phyloP scores from a whole-genome alignment of 2,888 invertebrate species.

The Acanthosepion lycidas region DNA sequence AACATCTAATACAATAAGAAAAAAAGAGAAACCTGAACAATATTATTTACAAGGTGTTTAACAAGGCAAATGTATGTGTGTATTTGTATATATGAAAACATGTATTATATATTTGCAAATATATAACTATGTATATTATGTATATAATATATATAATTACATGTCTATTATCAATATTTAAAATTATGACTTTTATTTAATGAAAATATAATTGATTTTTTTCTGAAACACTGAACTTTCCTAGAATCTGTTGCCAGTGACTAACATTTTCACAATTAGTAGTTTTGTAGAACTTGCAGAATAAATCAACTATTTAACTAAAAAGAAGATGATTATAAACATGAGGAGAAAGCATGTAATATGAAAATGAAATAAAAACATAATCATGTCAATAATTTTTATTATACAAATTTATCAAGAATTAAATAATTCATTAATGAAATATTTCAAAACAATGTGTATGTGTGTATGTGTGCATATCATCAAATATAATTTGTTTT shows the following conservation, averaged over 20 bases:
- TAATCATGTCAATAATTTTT: too few species aligned
- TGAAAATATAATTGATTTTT: background rate
- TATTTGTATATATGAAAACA: too few species aligned
- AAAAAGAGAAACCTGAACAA: too few species aligned
- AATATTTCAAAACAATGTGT: too few species aligned
- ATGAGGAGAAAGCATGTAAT: background rate
- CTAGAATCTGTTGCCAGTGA: background rate
- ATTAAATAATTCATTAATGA: too few species aligned
- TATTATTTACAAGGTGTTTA: too few species aligned
- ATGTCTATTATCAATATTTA: background rate
- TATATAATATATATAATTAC: background rate
- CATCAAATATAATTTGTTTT: too few species aligned
- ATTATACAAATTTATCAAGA: too few species aligned
- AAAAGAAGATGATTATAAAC: background rate
- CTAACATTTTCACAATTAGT: background rate
- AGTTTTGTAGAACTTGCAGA: background rate
- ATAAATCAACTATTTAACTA: constrained; percentile 15
- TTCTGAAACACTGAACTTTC: background rate
- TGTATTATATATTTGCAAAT: too few species aligned
- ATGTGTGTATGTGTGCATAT: too few species aligned
- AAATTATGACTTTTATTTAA: background rate
- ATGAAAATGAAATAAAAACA: background rate
- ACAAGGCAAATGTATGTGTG: too few species aligned
- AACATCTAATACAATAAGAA: too few species aligned
- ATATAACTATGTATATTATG: background rate